Conservation (phyloP, 2,888 invertebrate species). For the Pristionchus mayeri region DNA sequence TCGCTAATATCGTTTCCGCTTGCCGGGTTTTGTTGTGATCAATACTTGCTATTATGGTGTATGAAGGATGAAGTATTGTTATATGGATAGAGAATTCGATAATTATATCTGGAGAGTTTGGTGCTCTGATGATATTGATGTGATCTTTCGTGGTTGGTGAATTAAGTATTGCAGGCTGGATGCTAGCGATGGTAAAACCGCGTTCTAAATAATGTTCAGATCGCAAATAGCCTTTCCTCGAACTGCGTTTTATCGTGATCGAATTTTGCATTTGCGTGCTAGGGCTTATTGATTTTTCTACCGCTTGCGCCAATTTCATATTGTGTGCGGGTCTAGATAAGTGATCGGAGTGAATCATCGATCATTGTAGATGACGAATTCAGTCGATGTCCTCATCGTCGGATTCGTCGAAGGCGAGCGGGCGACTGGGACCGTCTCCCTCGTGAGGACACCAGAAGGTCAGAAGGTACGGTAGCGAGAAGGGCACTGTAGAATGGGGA, state of each 20-base stretch:
- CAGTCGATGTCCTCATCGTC: neutral
- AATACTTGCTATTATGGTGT: conserved; percentile 30
- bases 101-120: neutral
- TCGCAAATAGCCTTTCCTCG: too few relatives aligned
- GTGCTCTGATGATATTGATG: neutral
- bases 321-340: too few relatives aligned
- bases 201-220: too few relatives aligned
- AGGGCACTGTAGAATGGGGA: neutral
- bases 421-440: conserved; percentile 37
- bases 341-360: neutral
- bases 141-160: too few relatives aligned
- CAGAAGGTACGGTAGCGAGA: conserved; percentile 12
- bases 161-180: too few relatives aligned
- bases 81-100: neutral
- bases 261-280: too few relatives aligned
- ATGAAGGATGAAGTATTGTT: conserved; percentile 7
- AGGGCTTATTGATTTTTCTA: too few relatives aligned
- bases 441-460: neutral
- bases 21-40: conserved; percentile 10
- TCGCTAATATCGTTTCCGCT: neutral
- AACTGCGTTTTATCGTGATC: too few relatives aligned
- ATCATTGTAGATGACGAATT: neutral
- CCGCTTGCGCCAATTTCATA: too few relatives aligned
- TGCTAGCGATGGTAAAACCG: too few relatives aligned
- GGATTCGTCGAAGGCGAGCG: neutral